Evolutionary conservation across 2,888 invertebrate genomes (phyloP).

Genomic region (Nebria salina): DNA sequence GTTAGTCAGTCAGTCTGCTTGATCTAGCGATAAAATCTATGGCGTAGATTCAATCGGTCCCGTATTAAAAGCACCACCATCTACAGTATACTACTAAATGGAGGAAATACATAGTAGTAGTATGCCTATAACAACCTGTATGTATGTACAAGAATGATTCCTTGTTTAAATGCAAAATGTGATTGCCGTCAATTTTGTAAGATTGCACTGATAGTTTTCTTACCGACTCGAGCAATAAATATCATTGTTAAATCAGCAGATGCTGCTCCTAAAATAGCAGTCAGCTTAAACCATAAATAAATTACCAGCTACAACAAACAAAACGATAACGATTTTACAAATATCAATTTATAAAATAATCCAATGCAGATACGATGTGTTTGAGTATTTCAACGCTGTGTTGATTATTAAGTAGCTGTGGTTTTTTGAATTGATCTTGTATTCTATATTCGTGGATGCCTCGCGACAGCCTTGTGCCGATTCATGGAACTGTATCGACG

Average conservation of each 20-base stretch:
- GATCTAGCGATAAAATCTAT: neutral
- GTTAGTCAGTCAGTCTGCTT: neutral
- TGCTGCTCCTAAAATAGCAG: neutral
- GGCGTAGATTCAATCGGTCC: neutral
- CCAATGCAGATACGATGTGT: too few species aligned
- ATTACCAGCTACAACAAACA: neutral
- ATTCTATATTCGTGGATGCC: neutral
- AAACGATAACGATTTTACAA: too few species aligned
- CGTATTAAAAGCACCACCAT: neutral
- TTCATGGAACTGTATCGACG: constrained; percentile 1
- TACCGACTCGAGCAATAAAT: neutral
- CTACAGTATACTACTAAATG: neutral
- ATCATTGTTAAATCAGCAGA: neutral
- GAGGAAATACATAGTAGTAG: too few species aligned
- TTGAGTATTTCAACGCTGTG: neutral
- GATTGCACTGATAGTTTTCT: neutral
- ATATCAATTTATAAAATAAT: too few species aligned
- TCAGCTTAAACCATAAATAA: neutral
- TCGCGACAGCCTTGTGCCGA: constrained; percentile 1
- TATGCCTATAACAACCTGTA: neutral
- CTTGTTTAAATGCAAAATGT: constrained; percentile 1
- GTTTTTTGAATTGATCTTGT: neutral
- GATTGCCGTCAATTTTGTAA: neutral
- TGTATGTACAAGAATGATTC: neutral
- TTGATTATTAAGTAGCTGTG: neutral